Base-by-base conservation (phyloP, 1,140 invertebrate species). In the Formica selysi region DNA sequence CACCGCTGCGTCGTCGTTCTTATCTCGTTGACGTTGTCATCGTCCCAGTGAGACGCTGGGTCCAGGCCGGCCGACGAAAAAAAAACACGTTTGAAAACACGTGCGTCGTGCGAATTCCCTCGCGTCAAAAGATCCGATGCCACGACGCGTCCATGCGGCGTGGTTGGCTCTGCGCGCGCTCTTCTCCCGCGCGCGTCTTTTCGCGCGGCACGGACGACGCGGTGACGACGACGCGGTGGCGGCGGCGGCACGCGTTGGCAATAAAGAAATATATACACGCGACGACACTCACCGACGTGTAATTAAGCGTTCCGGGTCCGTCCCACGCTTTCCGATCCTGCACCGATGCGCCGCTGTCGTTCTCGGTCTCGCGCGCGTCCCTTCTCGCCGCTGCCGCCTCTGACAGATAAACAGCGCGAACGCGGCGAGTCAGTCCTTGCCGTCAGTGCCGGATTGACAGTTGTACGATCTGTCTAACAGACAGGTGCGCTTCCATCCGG, bases 401-500 rank as follows among this genome's bases (percentile, higher is more conserved):
- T 71, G 70, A 73, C 70, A 73, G 48, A 73, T 73, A 73, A 73
- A 73, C 70, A 73, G 68, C 26, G 41, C 38, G 29, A 73, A 41
- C 26, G 41, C 22, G 5, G 13, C 11, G 32, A 44, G 8, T 22
- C 32, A 32, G 26, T 71, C 48, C 68, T 71, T 71, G 11, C 26
- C 68, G 41, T 71, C 32, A 54, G 41, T 29, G 16, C 48, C 13
- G 67, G 16, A 54, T 73, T 73, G 70, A 73, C 70, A 73, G 70
- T 51, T 48, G 26, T 3, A 57, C n/a, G 54, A 38, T 38, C 6
- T 38, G 38, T 38, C 38, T 38, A 38, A 38, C 32, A 51, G 48
- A 19, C 48, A 51, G 48, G 13, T 51, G 48, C 48, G 48, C 48
- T 51, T 51, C 48, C 4, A 19, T 51, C 8, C 44, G 10, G 44